Evolutionary conservation across 2,113 vertebrate genomes (phyloP).

Genomic region (Chascanopsetta lugubris): DNA sequence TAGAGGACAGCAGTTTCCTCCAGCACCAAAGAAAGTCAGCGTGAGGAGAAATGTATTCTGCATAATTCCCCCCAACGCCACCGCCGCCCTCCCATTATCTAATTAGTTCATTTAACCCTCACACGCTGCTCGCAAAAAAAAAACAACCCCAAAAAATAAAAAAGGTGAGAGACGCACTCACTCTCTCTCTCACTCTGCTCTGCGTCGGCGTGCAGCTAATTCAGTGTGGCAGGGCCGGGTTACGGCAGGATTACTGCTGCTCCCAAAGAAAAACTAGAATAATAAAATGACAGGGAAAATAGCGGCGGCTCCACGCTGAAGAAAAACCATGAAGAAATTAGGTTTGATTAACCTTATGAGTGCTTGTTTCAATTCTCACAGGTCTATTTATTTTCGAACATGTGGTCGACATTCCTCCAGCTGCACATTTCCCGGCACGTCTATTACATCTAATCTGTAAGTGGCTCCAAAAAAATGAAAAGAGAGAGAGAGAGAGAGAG

Average conservation of each 20-base stretch:
- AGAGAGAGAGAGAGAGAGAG: too few species aligned
- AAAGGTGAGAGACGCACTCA: constrained; percentile 66
- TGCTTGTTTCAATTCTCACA: constrained; percentile 81
- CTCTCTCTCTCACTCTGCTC: constrained; percentile 61
- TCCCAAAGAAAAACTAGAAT: constrained; percentile 71
- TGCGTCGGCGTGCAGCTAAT: constrained; percentile 68
- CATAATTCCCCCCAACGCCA: constrained; percentile 43
- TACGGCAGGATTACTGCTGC: constrained; percentile 73
- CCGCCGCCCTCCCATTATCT: constrained; percentile 22
- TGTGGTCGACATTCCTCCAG: constrained; percentile 83
- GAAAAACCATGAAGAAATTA: constrained; percentile 76
- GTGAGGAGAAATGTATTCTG: constrained; percentile 43
- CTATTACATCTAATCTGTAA: constrained; percentile 82
- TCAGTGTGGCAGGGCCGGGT: constrained; percentile 70
- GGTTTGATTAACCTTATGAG: constrained; percentile 81
- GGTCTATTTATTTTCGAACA: constrained; percentile 84
- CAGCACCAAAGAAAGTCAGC: constrained; percentile 37
- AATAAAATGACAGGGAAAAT: constrained; percentile 75
- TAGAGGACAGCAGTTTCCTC: constrained; percentile 4
- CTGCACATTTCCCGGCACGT: constrained; percentile 82
- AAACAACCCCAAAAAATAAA: too few species aligned
- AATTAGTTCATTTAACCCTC: constrained; percentile 70
- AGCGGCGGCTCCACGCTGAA: constrained; percentile 59
- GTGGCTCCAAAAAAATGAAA: constrained; percentile 60
- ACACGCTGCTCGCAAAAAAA: constrained; percentile 36